A percentile compares a stretch with the other conserved stretches of the same genome.
These are phyloP conservation scores for Myotis yumanensis DNA, from an alignment of 2,113 vertebrate species.

Conservation along the genomic window DNA sequence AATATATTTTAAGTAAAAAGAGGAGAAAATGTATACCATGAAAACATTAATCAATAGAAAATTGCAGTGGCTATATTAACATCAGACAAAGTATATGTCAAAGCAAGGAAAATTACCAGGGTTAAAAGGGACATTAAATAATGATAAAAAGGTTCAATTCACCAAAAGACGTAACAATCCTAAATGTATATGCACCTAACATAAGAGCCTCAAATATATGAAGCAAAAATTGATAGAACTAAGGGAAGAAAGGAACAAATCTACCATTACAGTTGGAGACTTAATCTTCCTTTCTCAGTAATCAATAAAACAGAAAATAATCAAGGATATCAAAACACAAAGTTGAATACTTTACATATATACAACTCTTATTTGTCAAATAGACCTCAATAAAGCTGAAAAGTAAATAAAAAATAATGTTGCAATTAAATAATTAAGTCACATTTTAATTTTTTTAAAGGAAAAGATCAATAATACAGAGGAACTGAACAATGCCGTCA, in stretches of 20 bases:
- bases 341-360: not conserved
- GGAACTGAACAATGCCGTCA: not conserved
- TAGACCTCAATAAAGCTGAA: not conserved
- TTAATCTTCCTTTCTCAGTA: slow-evolving; percentile 7
- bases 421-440: not conserved
- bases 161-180: slow-evolving; percentile 16
- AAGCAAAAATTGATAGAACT: not conserved
- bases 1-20: not conserved
- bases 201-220: slow-evolving; percentile 28
- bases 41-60: slow-evolving; percentile 53
- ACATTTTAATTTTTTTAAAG: not conserved
- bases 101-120: slow-evolving; percentile 44
- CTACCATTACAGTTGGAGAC: not conserved
- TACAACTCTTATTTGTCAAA: not conserved
- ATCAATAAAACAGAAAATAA: slow-evolving; percentile 44
- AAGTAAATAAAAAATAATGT: not conserved
- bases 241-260: not conserved
- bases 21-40: not conserved
- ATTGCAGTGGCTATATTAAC: not conserved
- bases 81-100: slow-evolving; percentile 32
- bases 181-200: not conserved
- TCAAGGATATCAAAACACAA: slow-evolving; percentile 24
- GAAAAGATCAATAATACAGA: slow-evolving; percentile 22
- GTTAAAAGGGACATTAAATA: slow-evolving; percentile 27
- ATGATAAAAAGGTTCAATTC: not conserved